Percentiles rank a stretch among this genome's conserved stretches.
phyloP scores from a whole-genome alignment of 2,113 vertebrate genomes.

The Romanogobio albipinnatus region DNA sequence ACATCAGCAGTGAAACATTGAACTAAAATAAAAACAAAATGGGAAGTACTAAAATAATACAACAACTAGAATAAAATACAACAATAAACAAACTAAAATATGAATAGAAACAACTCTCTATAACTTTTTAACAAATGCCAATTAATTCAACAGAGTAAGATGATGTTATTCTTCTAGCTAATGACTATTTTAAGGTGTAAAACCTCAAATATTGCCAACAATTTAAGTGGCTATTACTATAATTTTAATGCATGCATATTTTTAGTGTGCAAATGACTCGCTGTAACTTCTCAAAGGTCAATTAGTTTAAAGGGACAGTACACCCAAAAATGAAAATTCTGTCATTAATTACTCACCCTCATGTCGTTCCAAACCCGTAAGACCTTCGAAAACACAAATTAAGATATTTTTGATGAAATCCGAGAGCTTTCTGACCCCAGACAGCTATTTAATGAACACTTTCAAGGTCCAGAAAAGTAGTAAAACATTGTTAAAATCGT shows the following conservation, averaged over 20 bases:
- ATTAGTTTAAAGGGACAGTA: not conserved
- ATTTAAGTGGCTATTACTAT: not conserved
- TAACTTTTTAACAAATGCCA: no score
- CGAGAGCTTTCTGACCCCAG: no score
- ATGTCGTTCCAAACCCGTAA: no score
- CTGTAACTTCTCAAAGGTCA: constrained; percentile 33
- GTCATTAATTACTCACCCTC: no score
- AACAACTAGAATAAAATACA: not conserved
- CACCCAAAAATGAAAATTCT: no score
- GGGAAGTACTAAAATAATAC: not conserved
- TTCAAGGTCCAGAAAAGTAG: no score
- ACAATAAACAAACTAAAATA: not conserved
- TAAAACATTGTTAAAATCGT: no score
- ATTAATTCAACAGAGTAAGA: not conserved
- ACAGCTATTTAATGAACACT: no score
- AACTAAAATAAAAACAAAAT: not conserved
- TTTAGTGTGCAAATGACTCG: constrained; percentile 16
- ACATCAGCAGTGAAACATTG: not conserved
- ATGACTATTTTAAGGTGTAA: not conserved
- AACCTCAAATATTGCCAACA: not conserved
- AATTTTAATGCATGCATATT: no score
- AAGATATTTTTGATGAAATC: no score
- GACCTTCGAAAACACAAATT: no score
- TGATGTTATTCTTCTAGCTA: not conserved
- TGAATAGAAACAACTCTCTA: no score